Percentiles rank a stretch among this genome's conserved stretches.
phyloP scores from a whole-genome alignment of 1,140 invertebrate species.

The Sitobion miscanthi region DNA sequence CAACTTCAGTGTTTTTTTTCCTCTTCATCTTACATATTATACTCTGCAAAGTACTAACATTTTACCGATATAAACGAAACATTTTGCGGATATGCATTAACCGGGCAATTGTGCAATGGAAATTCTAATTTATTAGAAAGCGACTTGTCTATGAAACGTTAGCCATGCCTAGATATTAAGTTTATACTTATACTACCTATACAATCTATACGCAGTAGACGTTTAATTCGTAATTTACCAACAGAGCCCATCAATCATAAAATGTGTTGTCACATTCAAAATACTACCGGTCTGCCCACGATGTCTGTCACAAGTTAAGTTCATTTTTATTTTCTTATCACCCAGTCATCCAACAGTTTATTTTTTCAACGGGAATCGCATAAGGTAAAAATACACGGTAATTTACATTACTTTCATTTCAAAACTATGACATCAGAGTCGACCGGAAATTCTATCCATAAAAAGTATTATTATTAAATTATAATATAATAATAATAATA shows the following conservation, averaged over 20 bases:
- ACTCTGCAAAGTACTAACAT: neutral
- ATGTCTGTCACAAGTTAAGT: neutral
- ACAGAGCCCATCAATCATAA: constrained; percentile 40
- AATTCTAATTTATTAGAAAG: constrained; percentile 46
- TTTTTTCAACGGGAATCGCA: neutral
- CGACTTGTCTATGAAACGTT: constrained; percentile 28
- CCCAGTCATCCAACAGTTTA: neutral
- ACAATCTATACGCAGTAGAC: neutral
- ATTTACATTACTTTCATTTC: constrained; percentile 3
- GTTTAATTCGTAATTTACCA: constrained; percentile 41
- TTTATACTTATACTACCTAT: neutral
- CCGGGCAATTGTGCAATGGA: constrained; percentile 11
- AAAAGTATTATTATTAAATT: neutral
- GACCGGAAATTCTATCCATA: neutral
- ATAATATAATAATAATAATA: neutral
- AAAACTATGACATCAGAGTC: neutral
- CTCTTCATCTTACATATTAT: neutral
- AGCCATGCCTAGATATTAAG: neutral
- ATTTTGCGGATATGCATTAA: neutral
- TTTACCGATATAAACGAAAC: neutral
- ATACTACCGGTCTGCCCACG: constrained; percentile 9
- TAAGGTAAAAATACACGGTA: neutral
- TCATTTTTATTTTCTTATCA: neutral
- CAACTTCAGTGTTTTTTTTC: neutral
- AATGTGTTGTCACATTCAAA: constrained; percentile 46